These are phyloP conservation scores for Druon quercuslanigerum DNA, from an alignment of 1,140 invertebrate genomes.

Conservation along the genomic window DNA sequence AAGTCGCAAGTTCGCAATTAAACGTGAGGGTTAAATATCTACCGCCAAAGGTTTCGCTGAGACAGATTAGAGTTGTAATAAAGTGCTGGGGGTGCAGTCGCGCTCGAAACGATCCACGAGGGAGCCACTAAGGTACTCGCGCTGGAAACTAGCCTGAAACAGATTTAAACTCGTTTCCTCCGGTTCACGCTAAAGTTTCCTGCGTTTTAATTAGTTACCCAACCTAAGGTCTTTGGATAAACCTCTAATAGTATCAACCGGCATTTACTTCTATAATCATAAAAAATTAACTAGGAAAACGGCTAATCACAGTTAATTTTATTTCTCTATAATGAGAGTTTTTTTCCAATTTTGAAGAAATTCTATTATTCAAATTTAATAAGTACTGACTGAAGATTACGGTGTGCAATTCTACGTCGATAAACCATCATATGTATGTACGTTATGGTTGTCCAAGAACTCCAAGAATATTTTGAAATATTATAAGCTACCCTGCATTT, in stretches of 20 bases:
- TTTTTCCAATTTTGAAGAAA: too few relatives aligned
- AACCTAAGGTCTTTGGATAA: slow-evolving; percentile 36
- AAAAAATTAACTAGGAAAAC: neutral
- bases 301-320: neutral
- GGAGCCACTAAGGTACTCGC: slow-evolving; percentile 74
- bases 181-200: slow-evolving; percentile 65
- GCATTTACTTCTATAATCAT: slow-evolving; percentile 2
- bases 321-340: too few relatives aligned
- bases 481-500: too few relatives aligned
- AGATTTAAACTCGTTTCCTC: slow-evolving; percentile 75
- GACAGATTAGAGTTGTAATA: slow-evolving; percentile 73
- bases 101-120: slow-evolving; percentile 72
- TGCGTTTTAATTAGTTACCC: slow-evolving; percentile 73
- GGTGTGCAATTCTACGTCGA: too few relatives aligned
- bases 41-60: slow-evolving; percentile 52
- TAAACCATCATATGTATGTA: too few relatives aligned
- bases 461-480: too few relatives aligned
- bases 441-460: too few relatives aligned
- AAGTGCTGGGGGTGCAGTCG: slow-evolving; percentile 69
- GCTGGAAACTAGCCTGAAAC: slow-evolving; percentile 72
- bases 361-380: too few relatives aligned
- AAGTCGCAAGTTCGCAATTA: slow-evolving; percentile 58
- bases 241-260: slow-evolving; percentile 22
- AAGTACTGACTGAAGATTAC: too few relatives aligned
- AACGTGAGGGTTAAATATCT: slow-evolving; percentile 64